Conservation (phyloP, 2,888 invertebrate genomes). For the Mechanitis mazaeus region DNA sequence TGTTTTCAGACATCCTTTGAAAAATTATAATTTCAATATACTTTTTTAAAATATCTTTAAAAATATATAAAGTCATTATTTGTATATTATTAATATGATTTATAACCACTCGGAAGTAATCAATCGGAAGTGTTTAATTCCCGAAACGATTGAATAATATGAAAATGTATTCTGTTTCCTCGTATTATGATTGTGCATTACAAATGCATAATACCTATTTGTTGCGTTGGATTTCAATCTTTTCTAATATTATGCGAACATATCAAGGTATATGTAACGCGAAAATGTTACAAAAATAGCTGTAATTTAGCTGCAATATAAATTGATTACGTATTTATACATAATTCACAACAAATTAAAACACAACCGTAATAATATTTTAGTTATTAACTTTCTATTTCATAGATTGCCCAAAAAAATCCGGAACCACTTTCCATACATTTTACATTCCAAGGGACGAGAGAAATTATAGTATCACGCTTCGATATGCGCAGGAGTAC, state of each 20-base stretch:
- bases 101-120: constrained; percentile 8
- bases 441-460: constrained; percentile 67
- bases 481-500: constrained; percentile 49
- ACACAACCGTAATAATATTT: background rate
- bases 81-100: constrained; percentile 2
- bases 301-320: too few species aligned
- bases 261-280: too few species aligned
- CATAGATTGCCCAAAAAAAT: constrained; percentile 66
- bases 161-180: constrained; percentile 26
- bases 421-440: constrained; percentile 67
- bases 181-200: constrained; percentile 16
- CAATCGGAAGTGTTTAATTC: constrained; percentile 27
- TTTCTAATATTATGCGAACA: too few species aligned
- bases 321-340: too few species aligned
- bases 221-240: too few species aligned
- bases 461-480: constrained; percentile 68
- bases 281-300: too few species aligned
- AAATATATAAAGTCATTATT: background rate
- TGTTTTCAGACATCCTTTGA: too few species aligned
- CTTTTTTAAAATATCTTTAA: background rate
- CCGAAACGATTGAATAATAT: constrained; percentile 29
- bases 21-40: too few species aligned
- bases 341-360: too few species aligned
- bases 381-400: constrained; percentile 63
- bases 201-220: background rate